Evolutionary conservation across 1,140 invertebrate genomes (phyloP).

Genomic region (Lysiphlebus fabarum): DNA sequence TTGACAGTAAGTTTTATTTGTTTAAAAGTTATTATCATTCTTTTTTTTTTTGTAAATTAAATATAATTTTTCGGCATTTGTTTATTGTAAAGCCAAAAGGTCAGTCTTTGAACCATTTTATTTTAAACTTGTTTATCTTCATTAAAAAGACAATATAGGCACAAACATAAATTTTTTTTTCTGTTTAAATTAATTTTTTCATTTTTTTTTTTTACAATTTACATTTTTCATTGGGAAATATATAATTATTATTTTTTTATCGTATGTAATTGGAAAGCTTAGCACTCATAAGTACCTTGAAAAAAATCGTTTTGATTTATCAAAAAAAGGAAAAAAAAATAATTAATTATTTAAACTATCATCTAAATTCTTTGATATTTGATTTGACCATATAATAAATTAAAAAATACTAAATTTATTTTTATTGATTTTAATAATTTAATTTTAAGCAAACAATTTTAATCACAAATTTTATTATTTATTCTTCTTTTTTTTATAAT

Average conservation of each 20-base stretch:
- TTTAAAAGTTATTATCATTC: too few species aligned
- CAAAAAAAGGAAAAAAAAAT: too few species aligned
- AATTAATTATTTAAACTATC: too few species aligned
- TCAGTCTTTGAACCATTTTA: slow-evolving; percentile 30
- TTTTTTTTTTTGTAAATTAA: neutral
- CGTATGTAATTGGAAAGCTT: too few species aligned
- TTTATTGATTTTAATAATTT: too few species aligned
- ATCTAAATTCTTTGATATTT: too few species aligned
- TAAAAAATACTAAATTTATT: too few species aligned
- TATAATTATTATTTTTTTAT: too few species aligned
- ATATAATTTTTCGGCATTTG: slow-evolving; percentile 20
- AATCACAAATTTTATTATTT: neutral
- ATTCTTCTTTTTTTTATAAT: neutral
- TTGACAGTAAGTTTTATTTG: too few species aligned
- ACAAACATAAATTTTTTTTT: slow-evolving; percentile 28
- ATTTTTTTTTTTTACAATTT: slow-evolving; percentile 15
- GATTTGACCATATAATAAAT: too few species aligned
- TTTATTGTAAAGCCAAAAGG: slow-evolving; percentile 29
- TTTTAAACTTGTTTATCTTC: slow-evolving; percentile 25
- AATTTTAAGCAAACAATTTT: neutral
- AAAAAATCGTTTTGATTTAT: too few species aligned
- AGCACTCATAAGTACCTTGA: too few species aligned
- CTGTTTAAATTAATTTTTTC: slow-evolving; percentile 12
- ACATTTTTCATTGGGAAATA: neutral
- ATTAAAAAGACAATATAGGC: slow-evolving; percentile 30